Evolutionary conservation across 1,140 invertebrate species (phyloP).

Genomic region (Drosophila trapezifrons): DNA sequence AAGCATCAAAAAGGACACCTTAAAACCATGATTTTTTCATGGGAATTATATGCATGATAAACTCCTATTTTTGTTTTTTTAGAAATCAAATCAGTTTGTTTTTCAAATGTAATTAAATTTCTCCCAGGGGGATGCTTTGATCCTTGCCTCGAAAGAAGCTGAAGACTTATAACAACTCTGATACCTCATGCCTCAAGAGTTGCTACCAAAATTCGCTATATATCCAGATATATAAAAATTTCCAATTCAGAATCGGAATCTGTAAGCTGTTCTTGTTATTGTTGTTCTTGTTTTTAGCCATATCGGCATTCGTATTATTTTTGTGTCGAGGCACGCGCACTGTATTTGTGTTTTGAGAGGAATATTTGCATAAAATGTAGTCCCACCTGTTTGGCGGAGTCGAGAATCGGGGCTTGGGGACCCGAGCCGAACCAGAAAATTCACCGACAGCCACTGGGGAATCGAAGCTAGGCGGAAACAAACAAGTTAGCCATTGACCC

Average conservation of each 20-base stretch:
- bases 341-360: conserved; percentile 37
- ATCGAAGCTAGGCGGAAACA: conserved; percentile 33
- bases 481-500: conserved; percentile 46
- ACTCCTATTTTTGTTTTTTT: no score
- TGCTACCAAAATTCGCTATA: conserved; percentile 22
- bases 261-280: conserved; percentile 52
- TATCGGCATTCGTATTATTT: conserved; percentile 32
- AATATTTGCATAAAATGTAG: conserved; percentile 82
- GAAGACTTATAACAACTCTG: no score
- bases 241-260: conserved; percentile 20
- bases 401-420: conserved; percentile 21
- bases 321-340: conserved; percentile 40
- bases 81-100: no score
- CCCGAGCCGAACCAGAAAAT: conserved; percentile 16
- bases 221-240: conserved; percentile 36
- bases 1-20: neutral
- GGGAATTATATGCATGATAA: no score
- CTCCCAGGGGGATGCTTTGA: no score
- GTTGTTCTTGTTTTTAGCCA: conserved; percentile 32
- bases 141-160: no score
- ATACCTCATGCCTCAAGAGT: no score
- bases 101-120: no score
- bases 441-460: conserved; percentile 9
- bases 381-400: conserved; percentile 65
- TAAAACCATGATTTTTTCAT: neutral